Evolutionary conservation across 2,113 vertebrate species (phyloP).

Genomic region (Solenodon paradoxus): DNA sequence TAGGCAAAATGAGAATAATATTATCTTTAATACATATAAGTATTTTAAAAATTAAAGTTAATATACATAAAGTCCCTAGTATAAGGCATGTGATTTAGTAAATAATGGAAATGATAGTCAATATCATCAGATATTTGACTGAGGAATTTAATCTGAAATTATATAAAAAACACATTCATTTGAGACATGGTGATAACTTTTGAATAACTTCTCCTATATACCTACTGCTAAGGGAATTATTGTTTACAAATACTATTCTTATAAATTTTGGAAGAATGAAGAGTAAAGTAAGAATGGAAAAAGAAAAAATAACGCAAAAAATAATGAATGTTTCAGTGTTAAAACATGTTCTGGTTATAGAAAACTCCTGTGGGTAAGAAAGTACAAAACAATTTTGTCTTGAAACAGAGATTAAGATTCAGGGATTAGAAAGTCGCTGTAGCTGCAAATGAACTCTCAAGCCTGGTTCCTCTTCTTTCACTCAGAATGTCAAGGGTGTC

Average conservation of each 20-base stretch:
- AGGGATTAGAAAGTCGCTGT: background rate
- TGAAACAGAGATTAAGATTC: background rate
- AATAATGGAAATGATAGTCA: background rate
- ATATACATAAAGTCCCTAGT: background rate
- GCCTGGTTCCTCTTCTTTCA: background rate
- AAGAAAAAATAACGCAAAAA: slow-evolving; percentile 17
- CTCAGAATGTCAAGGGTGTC: slow-evolving; percentile 12
- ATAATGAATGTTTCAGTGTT: slow-evolving; percentile 10
- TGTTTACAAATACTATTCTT: background rate
- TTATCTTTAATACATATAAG: background rate
- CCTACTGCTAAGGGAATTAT: background rate
- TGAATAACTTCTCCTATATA: slow-evolving; percentile 7
- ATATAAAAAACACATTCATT: background rate
- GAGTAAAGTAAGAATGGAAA: background rate
- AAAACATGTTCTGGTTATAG: background rate
- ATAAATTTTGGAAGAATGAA: background rate
- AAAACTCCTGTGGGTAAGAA: background rate
- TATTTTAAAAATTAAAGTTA: slow-evolving; percentile 29
- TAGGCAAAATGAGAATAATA: slow-evolving; percentile 30
- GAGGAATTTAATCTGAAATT: slow-evolving; percentile 29
- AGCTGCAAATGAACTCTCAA: background rate
- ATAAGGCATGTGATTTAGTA: background rate
- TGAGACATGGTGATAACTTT: background rate
- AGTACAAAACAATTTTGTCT: background rate
- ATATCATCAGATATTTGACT: background rate